Evolutionary conservation across 2,797 vertebrate species (phyloP).

Genomic region (Bovichtus diacanthus): DNA sequence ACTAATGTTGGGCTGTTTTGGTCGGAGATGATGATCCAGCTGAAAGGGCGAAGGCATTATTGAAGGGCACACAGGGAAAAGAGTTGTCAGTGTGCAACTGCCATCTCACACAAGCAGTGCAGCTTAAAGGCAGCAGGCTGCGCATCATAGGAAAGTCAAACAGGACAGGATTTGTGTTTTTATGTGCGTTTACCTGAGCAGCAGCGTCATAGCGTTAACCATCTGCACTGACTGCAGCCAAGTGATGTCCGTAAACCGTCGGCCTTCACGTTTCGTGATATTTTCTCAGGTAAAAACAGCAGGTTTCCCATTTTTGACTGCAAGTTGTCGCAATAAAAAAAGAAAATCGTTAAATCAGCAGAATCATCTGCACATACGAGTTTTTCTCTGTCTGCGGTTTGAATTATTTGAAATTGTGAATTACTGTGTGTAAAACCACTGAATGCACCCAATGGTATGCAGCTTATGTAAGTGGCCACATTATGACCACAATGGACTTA

Average conservation of each 20-base stretch:
- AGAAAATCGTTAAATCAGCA: background rate
- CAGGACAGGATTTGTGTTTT: constrained; percentile 42
- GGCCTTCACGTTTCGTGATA: constrained; percentile 45
- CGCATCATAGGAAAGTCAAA: constrained; percentile 52
- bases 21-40: constrained; percentile 29
- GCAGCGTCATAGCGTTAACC: constrained; percentile 42
- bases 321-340: background rate
- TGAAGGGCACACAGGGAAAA: constrained; percentile 72
- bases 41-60: constrained; percentile 64
- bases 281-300: constrained; percentile 31
- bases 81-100: constrained; percentile 49
- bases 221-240: constrained; percentile 31
- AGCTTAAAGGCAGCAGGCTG: constrained; percentile 22
- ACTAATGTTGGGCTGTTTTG: constrained; percentile 28
- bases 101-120: background rate
- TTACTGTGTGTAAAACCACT: background rate
- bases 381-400: constrained; percentile 24
- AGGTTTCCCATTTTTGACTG: background rate
- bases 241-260: constrained; percentile 43
- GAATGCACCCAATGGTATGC: background rate
- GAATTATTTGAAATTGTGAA: constrained; percentile 17
- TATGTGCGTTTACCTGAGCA: constrained; percentile 41
- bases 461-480: background rate
- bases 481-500: background rate
- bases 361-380: constrained; percentile 8